Base-by-base conservation (phyloP, 2,888 invertebrate species). In the Toxonevra muliebris region DNA sequence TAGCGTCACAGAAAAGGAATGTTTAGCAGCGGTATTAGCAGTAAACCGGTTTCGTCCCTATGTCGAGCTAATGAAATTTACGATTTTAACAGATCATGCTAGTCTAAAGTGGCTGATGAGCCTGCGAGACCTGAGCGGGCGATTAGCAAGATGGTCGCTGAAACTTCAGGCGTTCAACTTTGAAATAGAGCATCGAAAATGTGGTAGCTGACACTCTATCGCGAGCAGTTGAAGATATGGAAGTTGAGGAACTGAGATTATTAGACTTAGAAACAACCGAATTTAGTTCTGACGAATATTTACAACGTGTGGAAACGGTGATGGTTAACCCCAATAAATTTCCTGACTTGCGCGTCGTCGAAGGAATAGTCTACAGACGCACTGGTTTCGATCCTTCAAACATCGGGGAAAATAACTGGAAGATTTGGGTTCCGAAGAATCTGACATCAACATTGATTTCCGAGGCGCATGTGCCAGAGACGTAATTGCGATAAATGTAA, bases 181-280 rank as follows among this genome's bases (percentile, higher is more conserved):
- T 68, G 12, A 30, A 0, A 53, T 66, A 13, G 54, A 65, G 41
- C 76, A 79, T 63, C 68, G 78, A 30, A 76, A 73, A 77, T 69
- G 58, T 73, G 1, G 75, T 79, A 2, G 73, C 78, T 0, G 79
- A 79, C 63, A 72, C 76, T 4, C 58, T 76, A 1, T 75, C 75
- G n/a, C 55, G 76, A 50, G 65, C 64, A 42, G 13, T 48, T 13
- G 67, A 61, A 0, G 62, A 62, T 7, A 10, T 68, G 2, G 52
- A 15, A 40, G 12, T 30, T 8, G 52, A 1, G 4, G 9, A 7
- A 17, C 52, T 43, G 10, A 17, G 40, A 15, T 60, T 59, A 9
- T 2, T 61, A 2, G 43, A 63, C 7, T 5, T 64, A 20, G 20
- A 40, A 7, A 19, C 41, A 10, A 41, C 41, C 8, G 10, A 20